These are phyloP conservation scores for Hippocampus barbouri DNA, from an alignment of 2,113 vertebrate species.

Conservation along the genomic window DNA sequence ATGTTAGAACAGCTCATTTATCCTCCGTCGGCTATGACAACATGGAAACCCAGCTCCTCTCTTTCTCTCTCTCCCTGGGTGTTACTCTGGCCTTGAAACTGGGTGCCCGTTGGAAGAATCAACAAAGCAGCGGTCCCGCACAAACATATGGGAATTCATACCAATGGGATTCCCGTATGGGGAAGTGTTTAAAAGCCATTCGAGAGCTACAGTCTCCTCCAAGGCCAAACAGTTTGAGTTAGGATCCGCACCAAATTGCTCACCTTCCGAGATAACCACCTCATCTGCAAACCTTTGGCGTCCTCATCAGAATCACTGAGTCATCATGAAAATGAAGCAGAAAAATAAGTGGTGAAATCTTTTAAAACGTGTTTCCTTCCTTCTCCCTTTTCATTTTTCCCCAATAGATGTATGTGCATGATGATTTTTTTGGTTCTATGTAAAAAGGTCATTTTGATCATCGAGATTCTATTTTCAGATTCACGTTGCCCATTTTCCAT, in stretches of 20 bases:
- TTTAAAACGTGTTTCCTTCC: too few relatives aligned
- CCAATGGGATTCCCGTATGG: background rate
- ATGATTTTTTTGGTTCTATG: too few relatives aligned
- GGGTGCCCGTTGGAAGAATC: conserved; percentile 16
- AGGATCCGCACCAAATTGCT: background rate
- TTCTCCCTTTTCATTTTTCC: too few relatives aligned
- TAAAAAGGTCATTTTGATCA: background rate
- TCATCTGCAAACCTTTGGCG: background rate
- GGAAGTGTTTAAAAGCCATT: conserved; percentile 17
- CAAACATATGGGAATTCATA: conserved; percentile 11
- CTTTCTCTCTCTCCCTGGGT: conserved; percentile 6
- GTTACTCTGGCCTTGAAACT: conserved; percentile 17
- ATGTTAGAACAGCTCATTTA: conserved; percentile 21
- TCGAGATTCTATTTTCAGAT: background rate
- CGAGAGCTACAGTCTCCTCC: background rate
- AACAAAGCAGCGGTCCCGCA: conserved; percentile 19
- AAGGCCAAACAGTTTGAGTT: background rate
- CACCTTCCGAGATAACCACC: background rate
- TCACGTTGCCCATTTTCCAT: background rate
- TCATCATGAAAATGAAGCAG: background rate
- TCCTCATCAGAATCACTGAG: background rate
- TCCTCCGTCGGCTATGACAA: conserved; percentile 29
- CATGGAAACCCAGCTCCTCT: conserved; percentile 22
- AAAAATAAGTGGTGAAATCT: too few relatives aligned
- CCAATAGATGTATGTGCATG: too few relatives aligned